These are phyloP conservation scores for Latrodectus hesperus DNA, from an alignment of 2,888 invertebrate genomes.

Conservation along the genomic window DNA sequence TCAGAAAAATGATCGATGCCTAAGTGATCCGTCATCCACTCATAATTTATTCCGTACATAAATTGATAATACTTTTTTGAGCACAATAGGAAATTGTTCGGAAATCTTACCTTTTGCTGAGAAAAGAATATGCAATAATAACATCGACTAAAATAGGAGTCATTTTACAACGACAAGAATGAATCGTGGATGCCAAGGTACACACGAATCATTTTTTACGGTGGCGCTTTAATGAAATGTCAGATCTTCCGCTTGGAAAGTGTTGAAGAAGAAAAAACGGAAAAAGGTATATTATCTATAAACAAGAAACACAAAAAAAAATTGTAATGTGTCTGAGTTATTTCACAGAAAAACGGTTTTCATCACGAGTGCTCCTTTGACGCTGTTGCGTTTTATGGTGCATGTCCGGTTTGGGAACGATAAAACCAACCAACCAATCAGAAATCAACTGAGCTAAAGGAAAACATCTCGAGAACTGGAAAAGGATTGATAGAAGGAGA, in stretches of 20 bases:
- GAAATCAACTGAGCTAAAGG: conserved; percentile 39
- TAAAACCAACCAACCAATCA: conserved; percentile 59
- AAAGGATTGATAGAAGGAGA: not conserved
- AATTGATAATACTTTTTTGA: no score
- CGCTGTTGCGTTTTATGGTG: conserved; percentile 40
- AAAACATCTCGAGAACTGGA: conserved; percentile 40
- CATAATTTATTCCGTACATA: no score
- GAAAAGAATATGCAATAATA: no score
- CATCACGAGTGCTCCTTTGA: not conserved
- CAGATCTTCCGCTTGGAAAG: not conserved
- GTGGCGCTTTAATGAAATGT: conserved; percentile 17
- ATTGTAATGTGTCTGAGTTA: not conserved
- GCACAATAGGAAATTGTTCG: no score
- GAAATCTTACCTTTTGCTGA: no score
- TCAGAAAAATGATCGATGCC: no score
- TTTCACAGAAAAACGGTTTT: not conserved
- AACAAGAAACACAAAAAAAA: not conserved
- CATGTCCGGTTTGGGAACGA: conserved; percentile 50
- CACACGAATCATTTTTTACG: conserved; percentile 11
- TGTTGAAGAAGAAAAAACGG: not conserved
- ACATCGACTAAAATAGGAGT: no score
- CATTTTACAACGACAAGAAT: no score
- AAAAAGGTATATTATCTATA: not conserved
- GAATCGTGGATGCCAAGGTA: no score
- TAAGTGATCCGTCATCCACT: no score